Percentiles rank a stretch among this genome's conserved stretches.
phyloP scores from a whole-genome alignment of 2,113 vertebrate genomes.

The Psittacara wagleri region DNA sequence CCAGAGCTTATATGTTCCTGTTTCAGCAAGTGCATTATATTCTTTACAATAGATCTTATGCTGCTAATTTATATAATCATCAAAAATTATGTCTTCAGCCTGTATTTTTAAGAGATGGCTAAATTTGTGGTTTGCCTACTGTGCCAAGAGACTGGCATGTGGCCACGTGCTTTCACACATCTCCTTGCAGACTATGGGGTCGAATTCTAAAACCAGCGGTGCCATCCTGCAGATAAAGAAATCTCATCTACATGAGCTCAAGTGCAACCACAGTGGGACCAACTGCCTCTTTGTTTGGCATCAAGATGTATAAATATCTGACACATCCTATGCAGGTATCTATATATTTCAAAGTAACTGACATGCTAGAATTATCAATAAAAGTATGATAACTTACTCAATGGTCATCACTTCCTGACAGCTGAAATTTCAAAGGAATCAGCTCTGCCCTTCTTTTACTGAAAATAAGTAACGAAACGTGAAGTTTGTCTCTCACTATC shows the following conservation, averaged over 20 bases:
- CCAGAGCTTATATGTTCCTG: neutral
- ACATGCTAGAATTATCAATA: neutral
- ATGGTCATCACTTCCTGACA: conserved; percentile 5
- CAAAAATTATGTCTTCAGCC: conserved; percentile 39
- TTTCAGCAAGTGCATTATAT: neutral
- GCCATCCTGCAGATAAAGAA: conserved; percentile 20
- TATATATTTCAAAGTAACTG: neutral
- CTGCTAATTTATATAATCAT: conserved; percentile 25
- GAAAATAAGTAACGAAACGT: neutral
- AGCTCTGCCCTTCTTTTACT: neutral
- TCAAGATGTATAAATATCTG: neutral
- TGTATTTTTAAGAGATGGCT: conserved; percentile 39
- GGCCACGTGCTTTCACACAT: conserved; percentile 36
- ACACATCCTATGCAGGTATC: neutral
- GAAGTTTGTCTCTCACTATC: conserved; percentile 38
- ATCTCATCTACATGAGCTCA: neutral
- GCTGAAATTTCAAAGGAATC: conserved; percentile 28
- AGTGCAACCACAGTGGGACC: neutral
- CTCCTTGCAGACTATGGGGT: neutral
- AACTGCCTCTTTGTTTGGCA: conserved; percentile 21
- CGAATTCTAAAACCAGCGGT: conserved; percentile 29
- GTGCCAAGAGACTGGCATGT: conserved; percentile 12
- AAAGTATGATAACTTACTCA: conserved; percentile 9
- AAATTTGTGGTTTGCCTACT: conserved; percentile 20
- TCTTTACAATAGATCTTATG: neutral